Conservation (phyloP, 2,797 vertebrate genomes). For the Esox lucius region DNA sequence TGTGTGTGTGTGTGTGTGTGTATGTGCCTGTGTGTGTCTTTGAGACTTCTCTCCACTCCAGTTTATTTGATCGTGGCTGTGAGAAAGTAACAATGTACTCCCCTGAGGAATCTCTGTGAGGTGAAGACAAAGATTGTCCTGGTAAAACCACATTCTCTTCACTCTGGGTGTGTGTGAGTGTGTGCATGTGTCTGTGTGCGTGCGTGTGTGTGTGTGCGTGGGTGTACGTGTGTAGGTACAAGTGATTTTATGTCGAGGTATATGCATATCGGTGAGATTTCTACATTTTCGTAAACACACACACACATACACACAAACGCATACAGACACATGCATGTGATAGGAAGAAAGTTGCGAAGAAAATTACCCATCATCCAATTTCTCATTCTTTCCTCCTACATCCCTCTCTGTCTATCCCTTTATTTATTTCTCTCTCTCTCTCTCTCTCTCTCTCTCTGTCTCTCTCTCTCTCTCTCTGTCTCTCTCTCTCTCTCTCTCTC, state of each 20-base stretch:
- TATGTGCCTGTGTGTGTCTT: slow-evolving; percentile 18
- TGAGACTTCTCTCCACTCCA: slow-evolving; percentile 29
- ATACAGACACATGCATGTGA: slow-evolving; percentile 13
- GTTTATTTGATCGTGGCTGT: slow-evolving; percentile 63
- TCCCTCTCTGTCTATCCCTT: neutral
- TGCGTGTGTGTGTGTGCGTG: neutral
- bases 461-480: slow-evolving; percentile 12
- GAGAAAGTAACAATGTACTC: slow-evolving; percentile 64
- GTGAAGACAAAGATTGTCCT: slow-evolving; percentile 66
- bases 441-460: slow-evolving; percentile 6
- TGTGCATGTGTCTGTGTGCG: neutral
- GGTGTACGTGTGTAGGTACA: neutral
- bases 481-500: neutral
- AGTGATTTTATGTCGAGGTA: slow-evolving; percentile 3
- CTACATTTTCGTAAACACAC: slow-evolving; percentile 53
- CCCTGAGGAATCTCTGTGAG: slow-evolving; percentile 59
- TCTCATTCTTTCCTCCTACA: slow-evolving; percentile 65
- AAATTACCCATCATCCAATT: slow-evolving; percentile 62
- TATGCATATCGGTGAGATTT: slow-evolving; percentile 65
- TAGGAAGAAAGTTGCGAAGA: slow-evolving; percentile 58
- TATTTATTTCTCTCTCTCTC: neutral
- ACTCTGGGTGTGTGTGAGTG: neutral
- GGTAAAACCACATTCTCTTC: slow-evolving; percentile 46
- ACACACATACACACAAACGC: slow-evolving; percentile 1
- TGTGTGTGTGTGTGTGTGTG: slow-evolving; percentile 1